Base-by-base conservation (phyloP, 1,140 invertebrate genomes). In the Meteorus sp. region DNA sequence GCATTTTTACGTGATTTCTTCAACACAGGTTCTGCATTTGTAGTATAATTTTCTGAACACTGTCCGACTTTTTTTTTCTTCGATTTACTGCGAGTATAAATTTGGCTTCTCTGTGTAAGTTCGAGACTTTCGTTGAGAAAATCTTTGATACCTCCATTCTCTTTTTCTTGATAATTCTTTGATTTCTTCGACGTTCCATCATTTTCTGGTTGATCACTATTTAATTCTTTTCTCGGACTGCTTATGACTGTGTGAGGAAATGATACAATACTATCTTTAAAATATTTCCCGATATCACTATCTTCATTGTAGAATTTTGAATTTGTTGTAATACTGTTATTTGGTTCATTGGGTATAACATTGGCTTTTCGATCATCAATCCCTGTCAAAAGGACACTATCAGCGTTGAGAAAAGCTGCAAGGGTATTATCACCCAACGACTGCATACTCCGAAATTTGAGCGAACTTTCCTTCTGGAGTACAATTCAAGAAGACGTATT, bases 391-490 rank as follows among this genome's bases (percentile, higher is more conserved):
- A 29, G 27, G 9, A 39, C 8, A 39, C 35, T 15, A 11, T 11
- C 13, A n/a, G 35, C n/a, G n/a, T n/a, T 56, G 33, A 66, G 50
- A 22, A 66, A 60, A 4, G 63, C 65, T 11, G 53, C 43, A 5
- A 71, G 19, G 1, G 68, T 70, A 15, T 56, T 44, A 37, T 72
- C 60, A 13, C 67, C 67, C 13, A 72, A 62, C 15, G 63, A 61
- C 27, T 59, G 56, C 37, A 72, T 65, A 44, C 17, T 52, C 22
- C 19, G 0, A 45, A 31, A 31, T 22, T 17, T 19, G 6, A n/a
- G 27, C 1, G 44, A 25, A n/a, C n/a, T 19, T 20, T 45, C 5
- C 25, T 23, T 6, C 25, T n/a, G 8, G 25, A 11, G 13, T 19
- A 45, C 9, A 2, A 1, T n/a, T 45, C 11, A 8, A 45, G 23